Percentiles rank a stretch among this genome's conserved stretches.
phyloP scores from a whole-genome alignment of 2,113 vertebrate species.

The Psammodynastes pulverulentus region DNA sequence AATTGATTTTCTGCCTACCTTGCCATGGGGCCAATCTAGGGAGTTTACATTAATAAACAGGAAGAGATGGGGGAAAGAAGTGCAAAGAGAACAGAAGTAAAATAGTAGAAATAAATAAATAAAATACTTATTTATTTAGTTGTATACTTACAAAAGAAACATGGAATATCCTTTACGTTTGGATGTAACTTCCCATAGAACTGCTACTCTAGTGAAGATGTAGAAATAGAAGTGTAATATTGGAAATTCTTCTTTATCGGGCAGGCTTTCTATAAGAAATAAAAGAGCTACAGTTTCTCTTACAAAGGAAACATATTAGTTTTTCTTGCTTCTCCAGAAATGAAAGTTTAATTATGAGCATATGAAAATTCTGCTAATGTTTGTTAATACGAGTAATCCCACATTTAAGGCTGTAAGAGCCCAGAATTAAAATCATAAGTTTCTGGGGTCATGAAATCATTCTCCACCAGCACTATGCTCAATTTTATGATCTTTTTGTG shows the following conservation, averaged over 20 bases:
- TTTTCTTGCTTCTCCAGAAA: constrained; percentile 30
- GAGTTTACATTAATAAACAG: background rate
- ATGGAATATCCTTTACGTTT: background rate
- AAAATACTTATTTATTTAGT: background rate
- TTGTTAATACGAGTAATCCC: background rate
- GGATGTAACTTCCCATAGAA: background rate
- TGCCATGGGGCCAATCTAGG: background rate
- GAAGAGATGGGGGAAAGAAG: background rate
- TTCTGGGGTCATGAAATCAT: background rate
- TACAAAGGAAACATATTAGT: constrained; percentile 30
- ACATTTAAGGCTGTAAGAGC: background rate
- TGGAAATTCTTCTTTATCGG: background rate
- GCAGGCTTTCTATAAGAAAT: constrained; percentile 15
- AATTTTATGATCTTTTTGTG: background rate
- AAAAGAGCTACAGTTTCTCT: constrained; percentile 34
- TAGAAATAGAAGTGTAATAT: constrained; percentile 34
- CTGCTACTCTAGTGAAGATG: constrained; percentile 15
- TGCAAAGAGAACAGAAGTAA: background rate
- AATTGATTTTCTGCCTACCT: background rate
- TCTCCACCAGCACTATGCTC: background rate
- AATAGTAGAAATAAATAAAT: background rate
- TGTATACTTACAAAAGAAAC: background rate
- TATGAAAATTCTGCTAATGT: constrained; percentile 50
- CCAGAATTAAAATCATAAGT: background rate
- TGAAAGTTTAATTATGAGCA: constrained; percentile 49